Base-by-base conservation (phyloP, 92 coral and sea anemone genomes). In the Blastomussa wellsi region DNA sequence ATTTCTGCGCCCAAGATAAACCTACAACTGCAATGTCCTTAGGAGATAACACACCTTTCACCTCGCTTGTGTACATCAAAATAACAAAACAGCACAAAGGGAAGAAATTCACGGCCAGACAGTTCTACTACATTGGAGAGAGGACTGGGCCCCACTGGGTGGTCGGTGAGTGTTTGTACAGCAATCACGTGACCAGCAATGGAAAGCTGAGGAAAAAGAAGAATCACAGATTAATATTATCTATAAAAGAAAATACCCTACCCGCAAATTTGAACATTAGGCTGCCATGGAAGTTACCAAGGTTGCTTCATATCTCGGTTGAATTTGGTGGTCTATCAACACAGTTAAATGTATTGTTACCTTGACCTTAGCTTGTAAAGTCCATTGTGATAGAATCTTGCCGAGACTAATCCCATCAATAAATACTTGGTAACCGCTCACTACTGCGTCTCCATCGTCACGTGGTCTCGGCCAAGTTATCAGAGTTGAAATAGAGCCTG, bases 91-190 rank as follows among this genome's bases (percentile, higher is more conserved):
- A 92, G 83, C 32, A 90, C 92, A 38, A 94, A 89, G 20, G 93
- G 95, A 5, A 79, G 55, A 81, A 96, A 96, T 66, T 89, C 95
- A 79, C 82, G 74, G 60, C 93, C 87, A 52, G 89, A 82, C 31
- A 94, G 74, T 48, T 89, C 65, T 52, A 91, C 86, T 42, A 86
- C 22, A 71, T 92, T 89, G 13, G 98, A 94, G 66, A 90, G 93
- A 60, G 41, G 75, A 82, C 98, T 94, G 89, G 83, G 93, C 57
- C 98, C 98, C 57, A 96, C 92, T 74, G 96, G 95, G 87, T 96
- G 98, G 66, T 82, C 79, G 26, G 98, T 90, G 78, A 94, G 90
- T n/a, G 95, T 91, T 68, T 77, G 88, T 55, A 94, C 89, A 26
- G 95, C 47, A 15, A 96, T 82, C 88, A 89, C 86, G 91, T 88